Percentiles rank a stretch among this genome's conserved stretches.
Evolutionary conservation across 2,113 vertebrate species (phyloP).

Genomic region (Limnothrissa miodon): DNA sequence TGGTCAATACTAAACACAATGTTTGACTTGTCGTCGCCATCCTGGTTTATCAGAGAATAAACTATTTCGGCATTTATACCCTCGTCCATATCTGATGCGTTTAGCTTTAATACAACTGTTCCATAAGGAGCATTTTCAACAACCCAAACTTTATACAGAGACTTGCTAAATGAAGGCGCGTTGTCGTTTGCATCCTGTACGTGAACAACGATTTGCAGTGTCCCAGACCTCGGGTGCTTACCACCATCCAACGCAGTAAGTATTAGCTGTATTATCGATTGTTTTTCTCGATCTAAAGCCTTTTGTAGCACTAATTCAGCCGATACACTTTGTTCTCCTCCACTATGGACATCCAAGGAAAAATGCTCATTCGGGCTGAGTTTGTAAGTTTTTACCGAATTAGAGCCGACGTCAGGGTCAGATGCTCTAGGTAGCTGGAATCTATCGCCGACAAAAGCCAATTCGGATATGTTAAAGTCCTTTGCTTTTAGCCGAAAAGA

Average conservation of each 20-base stretch:
- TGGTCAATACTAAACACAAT: constrained; percentile 68
- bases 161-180: constrained; percentile 47
- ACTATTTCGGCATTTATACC: constrained; percentile 56
- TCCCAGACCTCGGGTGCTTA: constrained; percentile 52
- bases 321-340: constrained; percentile 61
- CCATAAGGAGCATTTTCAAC: constrained; percentile 47
- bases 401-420: constrained; percentile 60
- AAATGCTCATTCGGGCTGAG: constrained; percentile 67
- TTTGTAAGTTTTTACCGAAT: constrained; percentile 66
- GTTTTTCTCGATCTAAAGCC: constrained; percentile 66
- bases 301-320: constrained; percentile 67
- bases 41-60: constrained; percentile 55
- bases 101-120: constrained; percentile 44
- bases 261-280: constrained; percentile 44
- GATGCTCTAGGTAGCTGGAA: constrained; percentile 47
- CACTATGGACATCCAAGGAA: constrained; percentile 61
- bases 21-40: constrained; percentile 60
- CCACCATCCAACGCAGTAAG: constrained; percentile 68
- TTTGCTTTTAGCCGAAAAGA: constrained; percentile 56
- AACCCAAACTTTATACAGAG: constrained; percentile 51
- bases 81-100: constrained; percentile 62
- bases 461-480: constrained; percentile 56
- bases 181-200: constrained; percentile 60
- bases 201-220: constrained; percentile 44
- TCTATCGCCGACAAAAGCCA: constrained; percentile 43